Base-by-base conservation (phyloP, 2,797 vertebrate species). In the Macroramphosus scolopax region DNA sequence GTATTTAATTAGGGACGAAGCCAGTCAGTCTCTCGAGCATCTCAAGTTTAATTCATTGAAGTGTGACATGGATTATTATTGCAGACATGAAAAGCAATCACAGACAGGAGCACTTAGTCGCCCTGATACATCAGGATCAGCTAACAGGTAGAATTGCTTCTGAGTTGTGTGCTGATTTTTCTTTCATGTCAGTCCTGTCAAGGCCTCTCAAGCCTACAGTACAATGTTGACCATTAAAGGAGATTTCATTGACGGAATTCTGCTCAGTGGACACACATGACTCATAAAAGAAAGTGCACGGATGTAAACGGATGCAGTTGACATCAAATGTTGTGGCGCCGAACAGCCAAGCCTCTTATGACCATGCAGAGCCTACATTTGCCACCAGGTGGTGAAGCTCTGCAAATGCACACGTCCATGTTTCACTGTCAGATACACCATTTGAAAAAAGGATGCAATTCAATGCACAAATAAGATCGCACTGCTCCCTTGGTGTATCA, bases 371-470 rank as follows among this genome's bases (percentile, higher is more conserved):
- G 58, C 52, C n/a, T n/a, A n/a, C n/a, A n/a, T n/a, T n/a, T 69
- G 77, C 83, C 84, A 73, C 52, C 83, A 85, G 75, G 77, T 82
- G 86, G 77, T 29, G 34, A 70, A 54, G 6, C 28, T 31, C 17
- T 54, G 52, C 14, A 63, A 59, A 47, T 31, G 41, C 55, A 49
- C 10, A 24, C n/a, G n/a, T n/a, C n/a, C n/a, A n/a, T n/a, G n/a
- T 32, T 51, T 30, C 17, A 6, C 17, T 40, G 56, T 39, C 22
- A 33, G 15, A 60, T 12, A 11, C 12, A 7, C 31, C n/a, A n/a
- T 47, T 75, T 63, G 51, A 37, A 35, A 62, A 65, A 50, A 52
- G 14, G 8, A 42, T 20, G 38, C 40, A 61, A 63, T 55, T 59
- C 16, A 69, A 3, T 24, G 40, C 28, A 44, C 37, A 61, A 54